A percentile compares a stretch with the other conserved stretches of the same genome.
Evolutionary conservation across 1,140 invertebrate genomes (phyloP).

Genomic region (Plectus sambesii): DNA sequence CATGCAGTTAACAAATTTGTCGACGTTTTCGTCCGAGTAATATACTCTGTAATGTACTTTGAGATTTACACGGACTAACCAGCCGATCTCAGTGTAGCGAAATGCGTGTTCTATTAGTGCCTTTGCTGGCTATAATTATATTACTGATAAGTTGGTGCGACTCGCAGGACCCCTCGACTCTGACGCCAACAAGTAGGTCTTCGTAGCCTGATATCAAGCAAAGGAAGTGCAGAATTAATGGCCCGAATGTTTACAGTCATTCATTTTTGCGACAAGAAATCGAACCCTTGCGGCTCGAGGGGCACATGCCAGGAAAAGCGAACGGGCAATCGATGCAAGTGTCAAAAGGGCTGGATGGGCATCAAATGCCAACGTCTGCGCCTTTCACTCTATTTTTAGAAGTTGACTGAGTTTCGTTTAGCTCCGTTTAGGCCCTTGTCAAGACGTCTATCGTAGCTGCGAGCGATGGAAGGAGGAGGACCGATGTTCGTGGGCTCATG

Average conservation of each 20-base stretch:
- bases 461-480: conserved; percentile 31
- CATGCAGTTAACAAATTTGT: no score
- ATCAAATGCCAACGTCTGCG: conserved; percentile 24
- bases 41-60: no score
- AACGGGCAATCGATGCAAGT: conserved; percentile 33
- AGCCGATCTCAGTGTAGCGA: no score
- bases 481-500: conserved; percentile 33
- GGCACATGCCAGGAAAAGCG: conserved; percentile 19
- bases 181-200: conserved; percentile 1
- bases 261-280: conserved; percentile 17
- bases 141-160: no score
- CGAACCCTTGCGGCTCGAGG: conserved; percentile 18
- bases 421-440: conserved; percentile 34
- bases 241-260: conserved; percentile 19
- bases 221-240: conserved; percentile 9
- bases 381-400: not conserved
- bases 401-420: conserved; percentile 3
- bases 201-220: not conserved
- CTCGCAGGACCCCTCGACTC: no score
- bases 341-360: conserved; percentile 33
- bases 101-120: no score
- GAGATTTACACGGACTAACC: no score
- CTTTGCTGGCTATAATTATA: no score
- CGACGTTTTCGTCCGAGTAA: no score
- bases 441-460: conserved; percentile 38